These are phyloP conservation scores for Triplophysa rosa DNA, from an alignment of 2,113 vertebrate species.

Conservation along the genomic window DNA sequence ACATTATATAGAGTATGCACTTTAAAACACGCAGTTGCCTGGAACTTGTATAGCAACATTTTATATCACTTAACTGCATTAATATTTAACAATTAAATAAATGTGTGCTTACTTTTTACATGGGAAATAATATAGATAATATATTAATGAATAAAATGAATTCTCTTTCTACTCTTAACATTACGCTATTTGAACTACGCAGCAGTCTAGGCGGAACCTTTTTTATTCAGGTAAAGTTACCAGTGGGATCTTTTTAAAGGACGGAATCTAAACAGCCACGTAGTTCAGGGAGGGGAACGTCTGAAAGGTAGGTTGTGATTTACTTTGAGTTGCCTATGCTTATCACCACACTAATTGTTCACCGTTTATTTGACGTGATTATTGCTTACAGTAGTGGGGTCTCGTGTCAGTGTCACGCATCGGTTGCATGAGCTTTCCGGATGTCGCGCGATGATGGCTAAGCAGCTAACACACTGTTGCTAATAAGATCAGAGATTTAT, in stretches of 20 bases:
- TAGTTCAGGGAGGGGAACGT: slow-evolving; percentile 42
- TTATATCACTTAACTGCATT: not conserved
- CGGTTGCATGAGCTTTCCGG: not conserved
- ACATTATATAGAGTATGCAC: not conserved
- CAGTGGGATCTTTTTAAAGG: not conserved
- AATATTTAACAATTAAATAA: not conserved
- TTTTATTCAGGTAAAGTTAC: not conserved
- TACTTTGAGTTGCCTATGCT: not conserved
- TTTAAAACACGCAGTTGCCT: not conserved
- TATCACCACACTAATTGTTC: not conserved
- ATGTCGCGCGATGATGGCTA: not conserved
- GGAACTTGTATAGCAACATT: not conserved
- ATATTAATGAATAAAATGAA: not conserved
- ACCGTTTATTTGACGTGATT: not conserved
- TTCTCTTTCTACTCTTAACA: not conserved
- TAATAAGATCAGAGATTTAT: slow-evolving; percentile 29
- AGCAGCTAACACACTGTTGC: slow-evolving; percentile 40
- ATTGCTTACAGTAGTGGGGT: not conserved
- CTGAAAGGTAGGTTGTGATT: slow-evolving; percentile 22
- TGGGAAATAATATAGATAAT: not conserved
- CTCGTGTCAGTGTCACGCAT: not conserved
- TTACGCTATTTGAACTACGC: not conserved
- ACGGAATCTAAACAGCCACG: slow-evolving; percentile 57
- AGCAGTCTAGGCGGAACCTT: slow-evolving; percentile 35
- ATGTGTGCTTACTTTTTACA: not conserved